Conservation (phyloP, 2,113 vertebrate species). For the Proterorhinus semilunaris region DNA sequence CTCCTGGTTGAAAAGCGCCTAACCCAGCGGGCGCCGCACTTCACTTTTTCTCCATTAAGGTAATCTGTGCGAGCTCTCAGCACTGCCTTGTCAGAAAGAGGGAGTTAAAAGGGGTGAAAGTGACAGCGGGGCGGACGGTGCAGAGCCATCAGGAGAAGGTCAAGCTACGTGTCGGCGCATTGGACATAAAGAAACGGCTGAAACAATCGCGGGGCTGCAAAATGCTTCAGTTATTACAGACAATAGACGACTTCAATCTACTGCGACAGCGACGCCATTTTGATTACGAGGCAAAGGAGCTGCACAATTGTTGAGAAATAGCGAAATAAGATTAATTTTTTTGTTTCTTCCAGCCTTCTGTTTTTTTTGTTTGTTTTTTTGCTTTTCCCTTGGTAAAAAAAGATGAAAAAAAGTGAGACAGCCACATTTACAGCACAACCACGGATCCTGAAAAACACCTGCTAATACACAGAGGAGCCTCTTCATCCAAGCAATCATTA, state of each 20-base stretch:
- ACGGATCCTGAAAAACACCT: conserved; percentile 35
- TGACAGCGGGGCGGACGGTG: conserved; percentile 24
- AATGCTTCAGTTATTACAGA: conserved; percentile 12
- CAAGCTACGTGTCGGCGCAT: conserved; percentile 24
- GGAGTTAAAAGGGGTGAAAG: conserved; percentile 51
- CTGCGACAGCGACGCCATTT: conserved; percentile 2
- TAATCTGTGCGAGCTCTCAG: conserved; percentile 40
- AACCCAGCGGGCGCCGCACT: conserved; percentile 33
- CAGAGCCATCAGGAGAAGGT: conserved; percentile 43
- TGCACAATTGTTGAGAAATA: too few species aligned
- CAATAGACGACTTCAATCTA: conserved; percentile 25
- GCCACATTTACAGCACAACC: conserved; percentile 32
- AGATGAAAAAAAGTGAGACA: conserved; percentile 19
- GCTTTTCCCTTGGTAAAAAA: conserved; percentile 22
- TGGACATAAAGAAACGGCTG: conserved; percentile 17
- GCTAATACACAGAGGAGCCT: conserved; percentile 38
- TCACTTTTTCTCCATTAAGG: conserved; percentile 52
- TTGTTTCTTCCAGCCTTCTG: conserved; percentile 10
- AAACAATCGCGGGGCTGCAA: conserved; percentile 23
- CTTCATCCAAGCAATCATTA: conserved; percentile 38
- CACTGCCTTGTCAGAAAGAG: conserved; percentile 25
- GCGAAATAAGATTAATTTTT: background rate
- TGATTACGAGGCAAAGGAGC: conserved; percentile 4
- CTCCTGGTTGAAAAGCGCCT: background rate
- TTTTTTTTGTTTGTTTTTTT: conserved; percentile 8